Base-by-base conservation (phyloP, 2,797 vertebrate genomes). In the Thalassophryne amazonica region DNA sequence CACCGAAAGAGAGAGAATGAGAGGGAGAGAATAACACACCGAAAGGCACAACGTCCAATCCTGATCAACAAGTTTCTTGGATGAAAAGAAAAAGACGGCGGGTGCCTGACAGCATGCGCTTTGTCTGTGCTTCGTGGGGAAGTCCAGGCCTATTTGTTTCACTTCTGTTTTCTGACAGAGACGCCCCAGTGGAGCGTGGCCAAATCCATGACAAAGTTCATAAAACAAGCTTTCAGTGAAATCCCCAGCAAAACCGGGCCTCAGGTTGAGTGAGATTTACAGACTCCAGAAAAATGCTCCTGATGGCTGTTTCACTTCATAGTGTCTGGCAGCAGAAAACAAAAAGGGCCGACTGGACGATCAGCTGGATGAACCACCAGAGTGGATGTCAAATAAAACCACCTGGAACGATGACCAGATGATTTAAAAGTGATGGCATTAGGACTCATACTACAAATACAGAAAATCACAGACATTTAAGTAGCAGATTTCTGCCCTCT, bases 121-220 rank as follows among this genome's bases (percentile, higher is more conserved):
- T 82, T 84, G 81, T 77, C 66, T 77, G 43, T 13, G 31, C 46
- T 46, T 31, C 56, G 60, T 49, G 86, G 90, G 91, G 88, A 92
- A 90, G 88, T 92, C 90, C 90, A 73, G 61, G 52, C 59, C 65
- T 71, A 34, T 73, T 72, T 88, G 64, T 89, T 81, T 84, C 78
- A 92, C 89, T 92, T 92, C 91, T 92, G 87, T 88, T 89, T 90
- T 90, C 81, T 82, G 58, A 56, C 55, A 76, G 59, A 69, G 43
- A 61, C 59, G 64, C 60, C 56, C 74, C 69, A 76, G 37, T 73
- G 67, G 30, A 70, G 45, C 31, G 20, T 9, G 9, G 69, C 58
- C 49, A 48, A 70, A 73, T 76, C 72, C 61, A 80, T 50, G 46
- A 49, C 75, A 79, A 72, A 79, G 71, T 71, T 78, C 73, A 79